phyloP scores from a whole-genome alignment of 2,888 invertebrate species.

The Buathra laborator region DNA sequence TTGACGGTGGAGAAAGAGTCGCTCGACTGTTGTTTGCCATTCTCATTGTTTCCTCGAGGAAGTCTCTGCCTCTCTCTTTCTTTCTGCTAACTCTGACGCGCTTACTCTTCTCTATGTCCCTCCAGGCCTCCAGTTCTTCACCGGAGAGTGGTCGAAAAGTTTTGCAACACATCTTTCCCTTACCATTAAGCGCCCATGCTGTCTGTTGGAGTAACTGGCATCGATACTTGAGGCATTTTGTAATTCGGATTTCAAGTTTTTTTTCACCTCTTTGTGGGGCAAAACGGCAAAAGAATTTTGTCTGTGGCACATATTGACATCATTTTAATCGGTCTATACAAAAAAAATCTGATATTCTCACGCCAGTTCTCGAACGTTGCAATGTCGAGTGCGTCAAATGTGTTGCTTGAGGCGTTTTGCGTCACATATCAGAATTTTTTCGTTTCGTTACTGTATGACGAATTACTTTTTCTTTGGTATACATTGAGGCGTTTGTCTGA shows the following conservation, averaged over 20 bases:
- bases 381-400: background rate
- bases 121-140: conserved; percentile 44
- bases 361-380: background rate
- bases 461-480: background rate
- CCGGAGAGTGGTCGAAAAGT: conserved; percentile 24
- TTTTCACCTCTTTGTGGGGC: background rate
- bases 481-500: background rate
- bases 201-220: background rate
- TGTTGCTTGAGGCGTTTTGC: background rate
- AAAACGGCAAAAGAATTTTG: background rate
- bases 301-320: background rate
- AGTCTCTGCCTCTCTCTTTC: background rate
- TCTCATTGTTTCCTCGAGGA: conserved; percentile 78
- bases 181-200: background rate
- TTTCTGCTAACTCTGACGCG: conserved; percentile 17
- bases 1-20: conserved; percentile 50
- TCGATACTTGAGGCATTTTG: background rate
- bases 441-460: background rate
- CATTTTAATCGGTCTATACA: background rate
- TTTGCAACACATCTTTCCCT: conserved; percentile 10
- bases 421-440: background rate
- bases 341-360: background rate
- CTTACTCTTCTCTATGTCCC: conserved; percentile 46
- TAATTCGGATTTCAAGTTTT: background rate
- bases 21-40: conserved; percentile 80